Base-by-base conservation (phyloP, 2,888 invertebrate species). In the Ornithoptera alexandrae region DNA sequence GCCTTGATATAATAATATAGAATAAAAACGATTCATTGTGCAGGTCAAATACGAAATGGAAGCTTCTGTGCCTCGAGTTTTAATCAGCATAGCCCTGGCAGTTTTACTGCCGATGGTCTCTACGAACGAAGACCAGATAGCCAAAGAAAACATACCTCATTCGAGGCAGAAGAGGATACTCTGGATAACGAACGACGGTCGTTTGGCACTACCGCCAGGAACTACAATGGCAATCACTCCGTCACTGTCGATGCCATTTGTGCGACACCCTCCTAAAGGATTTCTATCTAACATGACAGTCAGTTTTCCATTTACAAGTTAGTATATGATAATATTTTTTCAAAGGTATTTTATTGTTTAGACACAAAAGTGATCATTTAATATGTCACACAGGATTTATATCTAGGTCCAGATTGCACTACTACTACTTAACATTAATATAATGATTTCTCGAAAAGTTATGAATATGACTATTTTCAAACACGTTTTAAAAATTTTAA, bases 171-270 rank as follows among this genome's bases (percentile, higher is more conserved):
- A 97, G 84, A 94, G 97, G 80, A 93, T 97, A 77, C 92, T 97
- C 60, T 97, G 97, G 97, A 94, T 97, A 74, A 97, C 97, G 15
- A 96, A 96, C 74, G 97, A 97, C 83, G 97, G 97, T 1, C 93
- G 97, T 8, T 87, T 97, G 78, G 97, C 97, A 0, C 83, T 97
- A 75, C 97, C 97, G 1, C 97, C 97, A 0, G 97, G 97, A 60
- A 97, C 97, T 0, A 93, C 95, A 3, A 93, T 97, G 88, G 94
- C 96, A 39, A 95, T 97, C 75, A 94, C 96, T 5, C 97, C 97
- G 15, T 96, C 97, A 7, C 85, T 97, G 61, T 95, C 97, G 7
- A 90, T 97, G 92, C 97, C 97, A 15, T 95, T 97, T 79, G 96
- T 97, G 5, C 92, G 97, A 77, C 96, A 97, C 91, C 97, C 97